Percentiles rank a stretch among this genome's conserved stretches.
phyloP scores from a whole-genome alignment of 1,140 invertebrate species.

The Archivesica marissinica region DNA sequence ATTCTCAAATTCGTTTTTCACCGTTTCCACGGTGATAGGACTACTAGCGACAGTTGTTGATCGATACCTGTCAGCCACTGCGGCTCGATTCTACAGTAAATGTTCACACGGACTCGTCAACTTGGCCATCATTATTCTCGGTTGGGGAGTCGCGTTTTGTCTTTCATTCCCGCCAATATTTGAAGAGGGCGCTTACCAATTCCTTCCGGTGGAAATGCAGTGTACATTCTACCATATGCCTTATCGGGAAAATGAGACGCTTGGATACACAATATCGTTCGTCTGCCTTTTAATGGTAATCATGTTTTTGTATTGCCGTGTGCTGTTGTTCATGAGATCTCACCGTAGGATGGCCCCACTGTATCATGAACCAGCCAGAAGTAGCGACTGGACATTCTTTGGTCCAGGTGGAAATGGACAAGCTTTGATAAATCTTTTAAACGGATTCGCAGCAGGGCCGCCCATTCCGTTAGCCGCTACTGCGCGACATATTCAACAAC shows the following conservation, averaged over 20 bases:
- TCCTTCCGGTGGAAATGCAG: constrained; percentile 75
- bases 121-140: constrained; percentile 70
- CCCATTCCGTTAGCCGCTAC: constrained; percentile 61
- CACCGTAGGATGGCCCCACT: constrained; percentile 79
- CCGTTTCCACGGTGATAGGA: constrained; percentile 74
- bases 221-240: constrained; percentile 77
- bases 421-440: constrained; percentile 78
- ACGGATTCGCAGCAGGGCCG: constrained; percentile 71
- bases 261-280: constrained; percentile 77
- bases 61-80: constrained; percentile 75
- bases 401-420: constrained; percentile 78
- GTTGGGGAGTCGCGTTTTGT: constrained; percentile 74
- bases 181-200: constrained; percentile 77
- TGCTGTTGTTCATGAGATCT: constrained; percentile 76
- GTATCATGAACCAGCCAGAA: constrained; percentile 73
- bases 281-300: constrained; percentile 68
- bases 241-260: constrained; percentile 77
- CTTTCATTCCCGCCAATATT: constrained; percentile 79
- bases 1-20: constrained; percentile 80
- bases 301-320: constrained; percentile 76
- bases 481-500: constrained; percentile 66
- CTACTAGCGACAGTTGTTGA: constrained; percentile 79
- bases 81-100: constrained; percentile 73
- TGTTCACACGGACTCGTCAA: constrained; percentile 72
- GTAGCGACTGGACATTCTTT: constrained; percentile 79